These are phyloP conservation scores for Fabriciana adippe DNA, from an alignment of 2,888 invertebrate genomes.

Conservation along the genomic window DNA sequence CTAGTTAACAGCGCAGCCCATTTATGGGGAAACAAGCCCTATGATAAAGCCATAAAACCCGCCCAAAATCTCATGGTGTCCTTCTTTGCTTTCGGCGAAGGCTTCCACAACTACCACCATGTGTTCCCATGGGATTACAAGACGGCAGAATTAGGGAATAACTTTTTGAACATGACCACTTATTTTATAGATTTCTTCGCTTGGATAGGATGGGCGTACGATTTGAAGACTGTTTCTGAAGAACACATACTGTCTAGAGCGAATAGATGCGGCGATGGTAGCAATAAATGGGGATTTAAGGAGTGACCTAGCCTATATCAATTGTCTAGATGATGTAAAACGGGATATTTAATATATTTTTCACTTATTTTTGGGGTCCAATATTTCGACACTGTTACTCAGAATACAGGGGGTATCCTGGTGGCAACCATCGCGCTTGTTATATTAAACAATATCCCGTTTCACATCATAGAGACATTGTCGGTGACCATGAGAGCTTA, in stretches of 20 bases:
- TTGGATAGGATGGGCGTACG: constrained; percentile 62
- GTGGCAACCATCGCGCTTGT: no score
- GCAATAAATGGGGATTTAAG: constrained; percentile 43
- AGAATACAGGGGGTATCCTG: no score
- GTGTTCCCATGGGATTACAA: constrained; percentile 59
- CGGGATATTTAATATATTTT: no score
- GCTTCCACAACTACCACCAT: constrained; percentile 62
- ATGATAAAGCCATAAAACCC: constrained; percentile 60
- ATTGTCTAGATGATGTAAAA: neutral
- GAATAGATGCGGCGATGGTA: constrained; percentile 50
- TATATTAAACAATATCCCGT: no score
- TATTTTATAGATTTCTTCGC: constrained; percentile 59
- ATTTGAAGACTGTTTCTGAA: constrained; percentile 50
- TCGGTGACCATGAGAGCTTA: no score
- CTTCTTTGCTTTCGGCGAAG: constrained; percentile 52
- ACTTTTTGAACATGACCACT: constrained; percentile 47
- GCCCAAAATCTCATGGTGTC: constrained; percentile 48
- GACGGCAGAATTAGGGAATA: constrained; percentile 53
- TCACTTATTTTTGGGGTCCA: no score
- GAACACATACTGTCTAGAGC: constrained; percentile 43
- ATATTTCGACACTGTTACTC: no score
- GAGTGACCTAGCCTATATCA: neutral
- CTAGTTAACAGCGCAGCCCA: constrained; percentile 86
- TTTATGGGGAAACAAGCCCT: constrained; percentile 68
- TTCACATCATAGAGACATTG: no score